These are phyloP conservation scores for Chaetorhynchus papuensis DNA, from an alignment of 2,113 vertebrate genomes.

Conservation along the genomic window DNA sequence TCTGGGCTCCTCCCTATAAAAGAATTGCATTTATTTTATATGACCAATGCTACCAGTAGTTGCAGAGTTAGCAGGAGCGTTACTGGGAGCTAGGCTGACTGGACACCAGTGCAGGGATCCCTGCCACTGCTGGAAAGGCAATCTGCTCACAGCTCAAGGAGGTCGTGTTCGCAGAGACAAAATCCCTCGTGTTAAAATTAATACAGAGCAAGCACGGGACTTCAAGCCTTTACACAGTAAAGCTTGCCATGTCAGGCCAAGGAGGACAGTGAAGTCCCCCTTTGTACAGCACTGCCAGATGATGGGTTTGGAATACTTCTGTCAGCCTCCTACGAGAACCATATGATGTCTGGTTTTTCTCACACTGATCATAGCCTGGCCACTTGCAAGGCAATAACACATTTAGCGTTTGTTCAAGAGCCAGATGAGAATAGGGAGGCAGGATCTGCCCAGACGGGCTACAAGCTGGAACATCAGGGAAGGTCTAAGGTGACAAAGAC, in stretches of 20 bases:
- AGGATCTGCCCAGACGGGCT: not conserved
- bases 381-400: not conserved
- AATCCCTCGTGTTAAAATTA: not conserved
- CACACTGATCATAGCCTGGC: no score
- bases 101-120: accelerated
- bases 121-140: not conserved
- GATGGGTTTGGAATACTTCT: not conserved
- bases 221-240: not conserved
- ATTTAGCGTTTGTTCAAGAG: not conserved
- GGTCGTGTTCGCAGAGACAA: accelerated
- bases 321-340: not conserved
- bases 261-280: not conserved
- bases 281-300: accelerated
- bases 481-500: not conserved
- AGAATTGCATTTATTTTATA: accelerated
- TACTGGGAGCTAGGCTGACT: not conserved
- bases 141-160: not conserved
- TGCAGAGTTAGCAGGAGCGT: accelerated
- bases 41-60: accelerated
- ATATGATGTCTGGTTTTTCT: accelerated
- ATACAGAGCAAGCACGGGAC: not conserved
- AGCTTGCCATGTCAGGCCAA: no score
- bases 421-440: not conserved
- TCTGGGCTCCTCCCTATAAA: not conserved
- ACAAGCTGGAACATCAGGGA: not conserved